Evolutionary conservation across 2,888 invertebrate genomes (phyloP), one percentile per base, ranked within the genome.

Genomic region (Agriopis marginaria): DNA sequence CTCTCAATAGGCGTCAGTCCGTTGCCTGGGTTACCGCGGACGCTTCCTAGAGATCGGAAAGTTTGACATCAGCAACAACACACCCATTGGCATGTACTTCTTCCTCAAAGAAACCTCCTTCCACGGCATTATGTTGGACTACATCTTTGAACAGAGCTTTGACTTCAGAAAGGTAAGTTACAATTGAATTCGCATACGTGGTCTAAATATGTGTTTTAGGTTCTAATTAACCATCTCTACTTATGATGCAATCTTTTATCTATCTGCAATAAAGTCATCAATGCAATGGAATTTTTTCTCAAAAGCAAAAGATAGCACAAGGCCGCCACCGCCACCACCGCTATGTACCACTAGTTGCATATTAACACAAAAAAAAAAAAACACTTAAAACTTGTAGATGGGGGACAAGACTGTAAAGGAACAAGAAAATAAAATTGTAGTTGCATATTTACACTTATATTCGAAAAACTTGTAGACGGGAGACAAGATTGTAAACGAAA

Each of bases 21-120:
- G 95, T 3, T 95, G 95, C 75, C 86, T 95, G 14, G 94, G 90
- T 39, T 90, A 90, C 80, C 93, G 95, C 55, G 95, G 97, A 12
- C 94, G 97, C 3, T 97, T 97, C 94, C 91, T 97, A 67, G 97
- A 97, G 90, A 97, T 97, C 76, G 97, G 97, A 75, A 97, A 97
- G 88, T 97, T 96, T 80, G 97, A 97, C 86, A 94, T 97, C 78
- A 95, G 96, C 70, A 95, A 95, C 85, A 96, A 97, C 89, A 96
- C 94, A 0, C 89, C 95, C 23, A 91, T 95, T 54, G 95, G 95
- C 63, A 97, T 97, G 97, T 95, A 96, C 77, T 91, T 96, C 82
- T 96, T 97, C 89, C 88, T 96, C 81, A 84, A 92, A 93, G 87
- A 95, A 74, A 92, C 89, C 87, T 96, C 93, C 74, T 94, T 95